Evolutionary conservation across 2,797 vertebrate genomes (phyloP), one percentile per base, ranked within the genome.

Genomic region (Fratercula arctica): DNA sequence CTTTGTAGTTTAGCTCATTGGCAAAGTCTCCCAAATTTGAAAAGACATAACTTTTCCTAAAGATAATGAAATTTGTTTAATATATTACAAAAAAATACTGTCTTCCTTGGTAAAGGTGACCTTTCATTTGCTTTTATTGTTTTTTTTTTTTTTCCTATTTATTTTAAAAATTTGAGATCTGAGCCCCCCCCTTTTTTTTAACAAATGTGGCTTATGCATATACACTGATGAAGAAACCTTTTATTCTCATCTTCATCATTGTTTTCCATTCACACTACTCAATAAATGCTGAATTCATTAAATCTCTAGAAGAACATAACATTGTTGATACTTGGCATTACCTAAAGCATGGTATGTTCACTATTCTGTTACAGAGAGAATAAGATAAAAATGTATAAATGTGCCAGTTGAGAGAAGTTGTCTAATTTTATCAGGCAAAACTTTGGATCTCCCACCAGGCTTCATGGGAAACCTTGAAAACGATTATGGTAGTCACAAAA

Each of bases 141-240:
- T 0, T 4, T n/a, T 2, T 0, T 2, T 0, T 31, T 45, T 57
- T 69, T 57, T 25, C 3, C 5, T 33, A 5, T 57, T 8, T 54
- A 1, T 74, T 72, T 57, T n/a, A 69, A 70, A 23, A 2, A 17
- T 26, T 51, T 73, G 35, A 48, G 25, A 61, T 24, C 29, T 39
- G 5, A 69, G 20, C 45, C 19, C 45, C 45, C 19, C 45, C 19
- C 10, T 78, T 35, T 39, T 73, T 13, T 54, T 3, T 12, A 17
- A 13, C 3, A 60, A 7, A 4, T 48, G 7, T 12, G 20, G 1
- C 2, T 45, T 53, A 16, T 16, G 11, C 16, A 5, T 33, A 5
- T 66, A 11, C 4, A 5, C 9, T 43, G 16, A 17, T 43, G 23
- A 73, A 63, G 17, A 77, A 60, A 33, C 6, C 7, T 51, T 74